Percentiles rank a stretch among this genome's conserved stretches.
Conservation (phyloP, 2,113 vertebrate species). For the Salvelinus sp. region DNA sequence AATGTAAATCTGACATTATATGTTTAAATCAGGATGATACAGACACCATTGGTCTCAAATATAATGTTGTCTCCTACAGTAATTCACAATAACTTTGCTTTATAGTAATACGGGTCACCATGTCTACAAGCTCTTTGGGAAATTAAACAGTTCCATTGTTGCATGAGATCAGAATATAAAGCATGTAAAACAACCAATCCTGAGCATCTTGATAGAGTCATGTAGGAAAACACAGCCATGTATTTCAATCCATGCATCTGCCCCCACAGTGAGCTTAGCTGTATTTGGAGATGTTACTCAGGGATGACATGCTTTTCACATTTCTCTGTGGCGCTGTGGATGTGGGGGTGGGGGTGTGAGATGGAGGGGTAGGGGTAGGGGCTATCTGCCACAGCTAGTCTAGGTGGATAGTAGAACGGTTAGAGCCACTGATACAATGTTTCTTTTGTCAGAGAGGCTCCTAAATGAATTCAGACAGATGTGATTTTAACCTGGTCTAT, state of each 20-base stretch:
- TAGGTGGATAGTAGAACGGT: neutral
- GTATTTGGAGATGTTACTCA: constrained; percentile 46
- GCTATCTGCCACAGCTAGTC: neutral
- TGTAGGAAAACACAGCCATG: neutral
- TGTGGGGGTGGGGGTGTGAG: neutral
- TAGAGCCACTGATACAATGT: neutral
- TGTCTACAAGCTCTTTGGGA: no score
- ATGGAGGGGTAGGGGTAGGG: neutral
- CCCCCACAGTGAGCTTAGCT: constrained; percentile 26
- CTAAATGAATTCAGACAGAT: constrained; percentile 30
- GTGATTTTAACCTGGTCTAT: constrained; percentile 31
- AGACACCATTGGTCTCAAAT: no score
- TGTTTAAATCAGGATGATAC: no score
- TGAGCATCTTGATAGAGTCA: neutral
- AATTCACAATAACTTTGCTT: no score
- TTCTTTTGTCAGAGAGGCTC: neutral
- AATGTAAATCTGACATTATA: no score
- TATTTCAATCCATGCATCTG: neutral
- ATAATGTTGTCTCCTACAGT: no score
- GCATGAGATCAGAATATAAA: neutral
- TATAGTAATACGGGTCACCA: no score
- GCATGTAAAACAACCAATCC: neutral
- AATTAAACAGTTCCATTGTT: neutral
- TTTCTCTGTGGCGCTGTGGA: constrained; percentile 34
- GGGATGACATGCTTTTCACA: constrained; percentile 51